Evolutionary conservation across 2,797 vertebrate genomes (phyloP).

Genomic region (Ispidina lecontei): DNA sequence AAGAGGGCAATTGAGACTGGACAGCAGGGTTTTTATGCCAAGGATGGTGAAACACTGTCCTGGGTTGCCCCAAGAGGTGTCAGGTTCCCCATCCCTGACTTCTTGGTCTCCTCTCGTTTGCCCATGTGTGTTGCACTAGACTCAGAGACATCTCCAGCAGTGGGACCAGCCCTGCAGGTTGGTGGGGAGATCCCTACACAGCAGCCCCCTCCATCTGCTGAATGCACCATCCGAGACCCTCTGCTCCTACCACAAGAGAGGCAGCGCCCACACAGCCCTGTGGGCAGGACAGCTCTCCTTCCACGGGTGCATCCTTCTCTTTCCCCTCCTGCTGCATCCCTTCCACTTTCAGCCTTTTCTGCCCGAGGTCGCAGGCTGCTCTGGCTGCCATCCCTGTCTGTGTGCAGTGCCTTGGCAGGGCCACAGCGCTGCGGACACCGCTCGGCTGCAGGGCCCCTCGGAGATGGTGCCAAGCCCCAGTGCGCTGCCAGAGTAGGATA

Average conservation of each 20-base stretch:
- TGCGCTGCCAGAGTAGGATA: not conserved
- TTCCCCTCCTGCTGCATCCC: not conserved
- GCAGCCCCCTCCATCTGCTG: not conserved
- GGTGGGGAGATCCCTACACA: not conserved
- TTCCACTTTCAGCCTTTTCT: not conserved
- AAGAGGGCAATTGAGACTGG: no score
- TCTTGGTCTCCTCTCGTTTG: not conserved
- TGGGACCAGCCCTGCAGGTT: not conserved
- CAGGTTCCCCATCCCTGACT: not conserved
- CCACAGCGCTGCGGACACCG: not conserved
- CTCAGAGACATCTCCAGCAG: not conserved
- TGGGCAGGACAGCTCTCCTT: not conserved
- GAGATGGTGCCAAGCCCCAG: not conserved
- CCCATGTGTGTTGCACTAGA: not conserved
- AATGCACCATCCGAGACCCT: not conserved
- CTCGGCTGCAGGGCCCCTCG: not conserved
- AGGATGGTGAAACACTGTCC: no score
- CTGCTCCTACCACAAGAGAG: not conserved
- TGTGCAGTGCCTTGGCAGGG: not conserved
- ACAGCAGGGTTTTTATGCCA: no score
- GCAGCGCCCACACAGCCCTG: not conserved
- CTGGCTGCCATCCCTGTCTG: not conserved
- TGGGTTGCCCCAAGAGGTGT: no score
- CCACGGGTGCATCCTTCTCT: not conserved
- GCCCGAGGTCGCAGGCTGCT: not conserved